A percentile compares a stretch with the other conserved stretches of the same genome.
Evolutionary conservation across 2,113 vertebrate genomes (phyloP).

Genomic region (Xenus cinereus): DNA sequence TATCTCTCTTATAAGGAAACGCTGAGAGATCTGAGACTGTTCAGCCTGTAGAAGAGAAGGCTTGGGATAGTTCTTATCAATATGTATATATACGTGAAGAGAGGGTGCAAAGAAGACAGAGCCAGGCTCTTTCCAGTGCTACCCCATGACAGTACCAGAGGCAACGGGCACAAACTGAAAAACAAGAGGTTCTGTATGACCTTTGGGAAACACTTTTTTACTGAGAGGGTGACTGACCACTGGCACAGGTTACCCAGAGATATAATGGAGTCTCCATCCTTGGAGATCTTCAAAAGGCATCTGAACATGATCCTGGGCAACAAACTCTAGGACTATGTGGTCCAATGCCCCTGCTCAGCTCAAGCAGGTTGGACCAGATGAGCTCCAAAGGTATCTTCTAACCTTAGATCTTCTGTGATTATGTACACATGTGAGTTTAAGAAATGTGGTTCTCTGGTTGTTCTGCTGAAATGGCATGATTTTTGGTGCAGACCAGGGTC

Average conservation of each 20-base stretch:
- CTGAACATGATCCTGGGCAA: neutral
- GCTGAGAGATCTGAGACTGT: neutral
- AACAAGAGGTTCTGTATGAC: neutral
- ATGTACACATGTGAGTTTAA: neutral
- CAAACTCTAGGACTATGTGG: neutral
- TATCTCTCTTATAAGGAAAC: neutral
- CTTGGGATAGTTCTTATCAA: no score
- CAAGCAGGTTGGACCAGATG: neutral
- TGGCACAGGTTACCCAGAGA: neutral
- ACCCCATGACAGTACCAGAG: neutral
- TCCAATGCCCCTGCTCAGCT: neutral
- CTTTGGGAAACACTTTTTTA: neutral
- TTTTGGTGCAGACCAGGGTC: neutral
- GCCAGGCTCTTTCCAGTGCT: neutral
- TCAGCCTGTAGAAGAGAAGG: neutral
- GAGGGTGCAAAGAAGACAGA: neutral
- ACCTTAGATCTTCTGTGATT: neutral
- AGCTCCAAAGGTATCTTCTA: neutral
- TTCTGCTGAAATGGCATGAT: neutral
- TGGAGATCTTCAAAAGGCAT: neutral
- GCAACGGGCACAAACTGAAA: neutral
- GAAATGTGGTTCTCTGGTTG: neutral
- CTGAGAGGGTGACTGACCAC: neutral
- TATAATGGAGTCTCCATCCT: neutral
- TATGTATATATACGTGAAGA: neutral